These are phyloP conservation scores for Apteryx mantelli DNA, from an alignment of 2,113 vertebrate species.

Conservation along the genomic window DNA sequence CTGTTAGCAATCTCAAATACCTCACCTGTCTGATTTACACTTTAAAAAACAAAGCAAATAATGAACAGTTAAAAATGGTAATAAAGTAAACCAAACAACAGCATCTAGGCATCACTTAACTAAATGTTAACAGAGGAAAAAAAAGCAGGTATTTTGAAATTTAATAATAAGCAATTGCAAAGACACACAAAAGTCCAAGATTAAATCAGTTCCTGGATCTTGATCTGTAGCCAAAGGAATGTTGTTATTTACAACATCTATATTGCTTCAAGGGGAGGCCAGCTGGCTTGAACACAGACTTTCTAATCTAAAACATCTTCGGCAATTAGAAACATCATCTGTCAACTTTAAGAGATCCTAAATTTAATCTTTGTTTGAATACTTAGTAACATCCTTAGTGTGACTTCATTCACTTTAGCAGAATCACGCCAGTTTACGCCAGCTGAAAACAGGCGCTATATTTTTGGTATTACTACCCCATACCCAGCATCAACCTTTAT, in stretches of 20 bases:
- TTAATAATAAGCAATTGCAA: background rate
- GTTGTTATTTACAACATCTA: background rate
- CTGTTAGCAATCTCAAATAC: background rate
- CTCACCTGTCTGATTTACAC: background rate
- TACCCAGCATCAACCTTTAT: background rate
- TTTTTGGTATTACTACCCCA: background rate
- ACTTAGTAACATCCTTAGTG: background rate
- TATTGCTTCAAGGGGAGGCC: background rate
- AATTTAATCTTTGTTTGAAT: background rate
- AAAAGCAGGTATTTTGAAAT: background rate
- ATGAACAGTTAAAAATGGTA: background rate
- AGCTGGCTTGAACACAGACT: background rate
- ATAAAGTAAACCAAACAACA: background rate
- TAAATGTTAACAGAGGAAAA: background rate
- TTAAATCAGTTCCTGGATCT: background rate
- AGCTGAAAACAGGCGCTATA: background rate
- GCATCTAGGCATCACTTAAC: background rate
- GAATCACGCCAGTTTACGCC: background rate
- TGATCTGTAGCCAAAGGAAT: background rate
- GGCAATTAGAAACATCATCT: background rate
- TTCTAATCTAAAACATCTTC: conserved; percentile 24
- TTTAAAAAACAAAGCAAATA: background rate
- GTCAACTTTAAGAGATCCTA: background rate
- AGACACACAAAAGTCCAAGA: background rate
- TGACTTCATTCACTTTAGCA: background rate